A percentile compares a stretch with the other conserved stretches of the same genome.
These are phyloP conservation scores for Sorex fumeus DNA, from an alignment of 2,113 vertebrate genomes.

Conservation along the genomic window DNA sequence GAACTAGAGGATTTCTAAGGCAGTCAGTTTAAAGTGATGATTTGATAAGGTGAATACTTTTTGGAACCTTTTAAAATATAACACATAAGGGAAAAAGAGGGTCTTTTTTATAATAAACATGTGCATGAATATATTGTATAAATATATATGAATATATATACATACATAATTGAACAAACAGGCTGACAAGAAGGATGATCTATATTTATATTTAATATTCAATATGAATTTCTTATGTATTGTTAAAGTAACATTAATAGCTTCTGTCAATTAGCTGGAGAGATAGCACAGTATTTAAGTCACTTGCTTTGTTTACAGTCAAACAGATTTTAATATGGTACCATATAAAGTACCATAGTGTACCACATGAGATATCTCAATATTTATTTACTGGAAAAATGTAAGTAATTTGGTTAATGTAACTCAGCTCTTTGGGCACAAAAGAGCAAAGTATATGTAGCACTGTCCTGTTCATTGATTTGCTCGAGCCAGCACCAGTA, in stretches of 20 bases:
- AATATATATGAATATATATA: neutral
- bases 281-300: too few relatives aligned
- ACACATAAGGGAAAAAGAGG: neutral
- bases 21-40: neutral
- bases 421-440: neutral
- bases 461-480: too few relatives aligned
- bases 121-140: neutral
- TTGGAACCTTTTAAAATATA: neutral
- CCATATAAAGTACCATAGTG: too few relatives aligned
- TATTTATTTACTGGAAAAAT: neutral
- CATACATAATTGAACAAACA: neutral
- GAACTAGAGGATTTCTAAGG: conserved; percentile 47
- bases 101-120: neutral
- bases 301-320: too few relatives aligned
- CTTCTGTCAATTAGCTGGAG: too few relatives aligned
- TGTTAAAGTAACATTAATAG: too few relatives aligned
- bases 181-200: too few relatives aligned
- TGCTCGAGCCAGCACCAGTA: too few relatives aligned
- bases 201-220: too few relatives aligned
- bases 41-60: conserved; percentile 47
- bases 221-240: too few relatives aligned
- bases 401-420: neutral
- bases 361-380: neutral
- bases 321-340: too few relatives aligned
- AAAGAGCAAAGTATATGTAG: neutral